Evolutionary conservation across 2,113 vertebrate genomes (phyloP), one percentile per base, ranked within the genome.

Genomic region (Hyaena hyaena): DNA sequence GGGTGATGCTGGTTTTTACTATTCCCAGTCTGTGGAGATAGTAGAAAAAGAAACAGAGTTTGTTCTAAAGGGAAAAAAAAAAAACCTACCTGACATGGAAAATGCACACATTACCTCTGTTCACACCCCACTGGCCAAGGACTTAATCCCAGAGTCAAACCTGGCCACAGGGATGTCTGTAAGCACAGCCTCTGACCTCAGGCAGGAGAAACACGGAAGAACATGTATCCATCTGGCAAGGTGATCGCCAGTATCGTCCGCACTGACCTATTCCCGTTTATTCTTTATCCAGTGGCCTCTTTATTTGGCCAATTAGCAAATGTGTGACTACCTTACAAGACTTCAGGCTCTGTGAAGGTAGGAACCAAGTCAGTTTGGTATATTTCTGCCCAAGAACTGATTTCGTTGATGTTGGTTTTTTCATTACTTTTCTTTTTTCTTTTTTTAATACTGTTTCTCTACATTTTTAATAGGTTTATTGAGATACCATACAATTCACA

Each of bases 171-270:
- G 26, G 68, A 45, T 2, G 3, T 53, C 17, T 71, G 0, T 15
- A 61, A 43, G 50, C 35, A 31, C 1, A 23, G 43, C 45, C 17
- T 63, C n/a, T 28, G 31, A 61, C 17, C 28, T 55, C 90, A 23
- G 58, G 11, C 1, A 89, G 31, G 21, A 76, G 4, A 19, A 35
- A 55, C 68, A 82, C 48, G 50, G 58, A 90, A 43, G 21, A 90
- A 10, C 24, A 23, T 5, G 1, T 1, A 0, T 4, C 7, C 26
- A 48, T 16, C 28, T 0, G 19, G 5, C 1, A 0, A 24, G 31
- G 39, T 21, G 39, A 63, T 48, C 17, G 26, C n/a, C 71, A 76
- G 10, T 26, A 11, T 26, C 8, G 33, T 76, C 76, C 48, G 35
- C 33, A 17, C 23, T 19, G 21, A 31, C 33, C 26, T 2, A 14